phyloP scores from a whole-genome alignment of 2,888 invertebrate species.

The Calameuta pallipes region DNA sequence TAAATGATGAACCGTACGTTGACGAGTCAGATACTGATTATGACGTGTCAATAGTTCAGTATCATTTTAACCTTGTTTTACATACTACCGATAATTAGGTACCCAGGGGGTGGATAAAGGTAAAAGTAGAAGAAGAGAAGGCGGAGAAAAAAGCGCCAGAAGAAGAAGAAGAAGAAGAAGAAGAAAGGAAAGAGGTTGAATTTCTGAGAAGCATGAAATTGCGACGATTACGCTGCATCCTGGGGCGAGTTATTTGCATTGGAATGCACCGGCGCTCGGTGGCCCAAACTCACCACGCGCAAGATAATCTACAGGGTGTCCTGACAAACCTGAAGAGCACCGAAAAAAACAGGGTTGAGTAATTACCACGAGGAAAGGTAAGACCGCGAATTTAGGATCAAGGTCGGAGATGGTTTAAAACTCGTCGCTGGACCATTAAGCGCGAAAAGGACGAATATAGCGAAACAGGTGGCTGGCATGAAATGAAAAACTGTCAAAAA shows the following conservation, averaged over 20 bases:
- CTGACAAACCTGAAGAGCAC: slow-evolving; percentile 53
- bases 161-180: slow-evolving; percentile 9
- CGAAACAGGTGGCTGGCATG: neutral
- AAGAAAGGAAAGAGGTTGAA: slow-evolving; percentile 37
- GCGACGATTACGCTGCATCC: slow-evolving; percentile 58
- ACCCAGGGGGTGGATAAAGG: slow-evolving; percentile 9
- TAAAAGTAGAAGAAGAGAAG: slow-evolving; percentile 20
- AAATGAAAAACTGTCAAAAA: neutral
- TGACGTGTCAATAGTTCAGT: neutral
- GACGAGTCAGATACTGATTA: neutral
- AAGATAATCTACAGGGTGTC: slow-evolving; percentile 52
- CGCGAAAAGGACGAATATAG: neutral
- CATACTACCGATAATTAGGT: neutral
- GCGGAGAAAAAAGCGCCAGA: neutral
- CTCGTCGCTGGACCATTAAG: neutral
- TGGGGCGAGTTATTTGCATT: slow-evolving; percentile 61
- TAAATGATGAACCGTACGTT: neutral
- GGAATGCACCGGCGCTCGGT: slow-evolving; percentile 58
- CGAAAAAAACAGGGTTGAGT: slow-evolving; percentile 7
- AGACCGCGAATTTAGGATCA: neutral
- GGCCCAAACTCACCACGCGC: slow-evolving; percentile 56
- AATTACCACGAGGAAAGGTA: neutral
- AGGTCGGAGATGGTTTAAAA: neutral
- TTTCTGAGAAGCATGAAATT: slow-evolving; percentile 64
- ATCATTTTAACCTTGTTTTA: neutral